A percentile compares a stretch with the other conserved stretches of the same genome.
Conservation (phyloP, 2,797 vertebrate species). For the Xiphorhynchus erythropygius region DNA sequence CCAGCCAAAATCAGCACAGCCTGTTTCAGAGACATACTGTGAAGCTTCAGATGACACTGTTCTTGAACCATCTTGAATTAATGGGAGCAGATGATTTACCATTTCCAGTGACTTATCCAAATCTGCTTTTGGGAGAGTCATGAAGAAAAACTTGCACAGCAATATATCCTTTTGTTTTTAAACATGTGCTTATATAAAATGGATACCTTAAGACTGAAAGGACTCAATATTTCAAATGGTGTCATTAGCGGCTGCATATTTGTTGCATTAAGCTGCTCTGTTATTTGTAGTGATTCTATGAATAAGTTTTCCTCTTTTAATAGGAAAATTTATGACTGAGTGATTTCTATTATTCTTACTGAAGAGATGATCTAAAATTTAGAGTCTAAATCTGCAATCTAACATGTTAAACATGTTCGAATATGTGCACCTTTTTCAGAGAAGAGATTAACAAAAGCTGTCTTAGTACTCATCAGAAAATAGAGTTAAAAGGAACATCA, state of each 20-base stretch:
- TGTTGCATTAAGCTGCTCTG: background rate
- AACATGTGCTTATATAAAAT: background rate
- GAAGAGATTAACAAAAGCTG: background rate
- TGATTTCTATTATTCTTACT: background rate
- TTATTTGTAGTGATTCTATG: background rate
- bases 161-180: slow-evolving; percentile 32
- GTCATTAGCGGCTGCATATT: background rate
- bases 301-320: background rate
- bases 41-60: background rate
- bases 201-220: background rate
- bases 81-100: background rate
- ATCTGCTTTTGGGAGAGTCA: background rate
- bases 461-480: background rate
- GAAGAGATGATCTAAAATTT: background rate
- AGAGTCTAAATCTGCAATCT: background rate
- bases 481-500: background rate
- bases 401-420: background rate
- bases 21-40: background rate
- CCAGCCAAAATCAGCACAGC: background rate
- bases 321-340: background rate
- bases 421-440: background rate
- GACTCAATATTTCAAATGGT: background rate
- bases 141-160: background rate
- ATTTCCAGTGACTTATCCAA: background rate
- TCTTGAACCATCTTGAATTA: background rate